Conservation (phyloP, 2,888 invertebrate species). For the Tetranychus piercei region DNA sequence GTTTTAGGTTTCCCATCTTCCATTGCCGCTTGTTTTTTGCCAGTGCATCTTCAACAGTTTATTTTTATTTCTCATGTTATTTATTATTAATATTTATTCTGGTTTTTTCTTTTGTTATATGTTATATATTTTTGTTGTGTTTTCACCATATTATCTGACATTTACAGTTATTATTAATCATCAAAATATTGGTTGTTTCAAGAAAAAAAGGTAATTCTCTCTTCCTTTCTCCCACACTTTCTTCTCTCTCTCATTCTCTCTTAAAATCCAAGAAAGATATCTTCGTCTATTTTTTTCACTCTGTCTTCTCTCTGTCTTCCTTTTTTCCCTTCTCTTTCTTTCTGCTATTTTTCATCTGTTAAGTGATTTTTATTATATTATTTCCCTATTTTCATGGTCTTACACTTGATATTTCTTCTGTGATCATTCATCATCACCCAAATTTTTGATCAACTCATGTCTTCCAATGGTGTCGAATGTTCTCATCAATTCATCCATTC, state of each 20-base stretch:
- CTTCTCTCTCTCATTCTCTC: not conserved
- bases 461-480: not conserved
- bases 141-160: not conserved
- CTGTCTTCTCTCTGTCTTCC: not conserved
- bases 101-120: not conserved
- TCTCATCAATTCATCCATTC: not conserved
- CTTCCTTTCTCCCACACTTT: not conserved
- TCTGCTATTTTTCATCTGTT: not conserved
- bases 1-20: too few relatives aligned
- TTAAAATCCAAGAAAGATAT: not conserved
- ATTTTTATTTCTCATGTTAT: too few relatives aligned
- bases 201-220: not conserved
- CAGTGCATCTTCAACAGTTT: too few relatives aligned
- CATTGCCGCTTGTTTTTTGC: too few relatives aligned
- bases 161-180: not conserved
- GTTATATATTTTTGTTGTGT: not conserved
- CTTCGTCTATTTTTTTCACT: not conserved
- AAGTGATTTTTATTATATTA: too few relatives aligned
- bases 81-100: not conserved
- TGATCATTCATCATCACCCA: not conserved
- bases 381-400: not conserved
- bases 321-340: not conserved
- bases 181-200: not conserved
- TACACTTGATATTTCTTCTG: not conserved
- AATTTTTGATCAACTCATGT: not conserved